Evolutionary conservation across 2,113 vertebrate species (phyloP).

Genomic region (Laterallus jamaicensis): DNA sequence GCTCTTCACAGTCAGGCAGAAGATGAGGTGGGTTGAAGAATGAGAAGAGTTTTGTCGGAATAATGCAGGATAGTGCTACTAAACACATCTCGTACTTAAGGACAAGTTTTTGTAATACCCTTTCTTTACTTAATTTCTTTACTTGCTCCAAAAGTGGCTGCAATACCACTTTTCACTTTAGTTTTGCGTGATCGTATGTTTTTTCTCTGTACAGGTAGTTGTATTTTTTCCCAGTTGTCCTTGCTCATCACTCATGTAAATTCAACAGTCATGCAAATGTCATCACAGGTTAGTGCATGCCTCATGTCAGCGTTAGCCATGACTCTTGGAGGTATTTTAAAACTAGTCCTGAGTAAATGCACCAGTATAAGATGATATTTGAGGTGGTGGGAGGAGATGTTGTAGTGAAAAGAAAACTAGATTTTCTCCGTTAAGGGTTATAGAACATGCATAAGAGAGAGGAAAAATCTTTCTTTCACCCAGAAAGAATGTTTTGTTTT

Average conservation of each 20-base stretch:
- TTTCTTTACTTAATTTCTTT: not conserved
- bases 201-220: not conserved
- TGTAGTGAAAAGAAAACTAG: not conserved
- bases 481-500: not conserved
- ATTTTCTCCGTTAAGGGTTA: not conserved
- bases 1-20: not conserved
- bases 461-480: fast-evolving
- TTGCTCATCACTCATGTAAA: not conserved
- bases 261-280: not conserved
- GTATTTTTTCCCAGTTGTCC: not conserved
- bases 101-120: not conserved
- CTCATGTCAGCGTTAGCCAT: not conserved
- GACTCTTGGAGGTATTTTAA: not conserved
- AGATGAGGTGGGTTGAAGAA: not conserved
- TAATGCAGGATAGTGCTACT: not conserved
- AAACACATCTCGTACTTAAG: not conserved
- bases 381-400: not conserved
- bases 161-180: not conserved
- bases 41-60: not conserved
- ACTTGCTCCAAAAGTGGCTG: not conserved
- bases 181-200: not conserved
- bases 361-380: not conserved
- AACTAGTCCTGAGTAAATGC: not conserved
- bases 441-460: not conserved
- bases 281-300: not conserved